Percentiles rank a stretch among this genome's conserved stretches.
Evolutionary conservation across 2,888 invertebrate species (phyloP).

Genomic region (Cecidostiba fungosa): DNA sequence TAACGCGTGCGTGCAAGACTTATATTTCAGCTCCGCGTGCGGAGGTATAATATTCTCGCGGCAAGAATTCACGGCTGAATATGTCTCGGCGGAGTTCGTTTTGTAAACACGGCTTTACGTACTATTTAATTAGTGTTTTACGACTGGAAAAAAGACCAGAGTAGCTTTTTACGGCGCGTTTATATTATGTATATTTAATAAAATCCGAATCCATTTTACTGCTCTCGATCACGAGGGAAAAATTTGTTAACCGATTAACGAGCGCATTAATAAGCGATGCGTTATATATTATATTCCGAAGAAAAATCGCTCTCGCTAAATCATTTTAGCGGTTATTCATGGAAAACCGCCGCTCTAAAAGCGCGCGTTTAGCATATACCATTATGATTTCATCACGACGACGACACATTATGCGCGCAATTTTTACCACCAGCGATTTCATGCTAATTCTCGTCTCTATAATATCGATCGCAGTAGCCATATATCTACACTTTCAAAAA

Average conservation of each 20-base stretch:
- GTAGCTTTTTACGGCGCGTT: background rate
- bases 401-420: background rate
- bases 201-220: background rate
- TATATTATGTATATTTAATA: background rate
- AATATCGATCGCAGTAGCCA: background rate
- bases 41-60: background rate
- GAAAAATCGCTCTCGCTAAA: background rate
- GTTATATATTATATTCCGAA: background rate
- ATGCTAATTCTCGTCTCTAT: background rate
- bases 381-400: conserved; percentile 10
- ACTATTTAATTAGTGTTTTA: conserved; percentile 21
- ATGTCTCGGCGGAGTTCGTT: background rate
- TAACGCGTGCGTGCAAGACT: background rate
- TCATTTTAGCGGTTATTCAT: background rate
- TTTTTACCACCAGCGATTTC: background rate
- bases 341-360: background rate
- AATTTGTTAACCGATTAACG: background rate
- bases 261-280: background rate
- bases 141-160: background rate
- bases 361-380: background rate
- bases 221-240: background rate
- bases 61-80: background rate
- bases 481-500: background rate
- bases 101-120: conserved; percentile 16
- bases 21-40: background rate